Evolutionary conservation across 2,888 invertebrate species (phyloP).

Genomic region (Rhagonycha lutea): DNA sequence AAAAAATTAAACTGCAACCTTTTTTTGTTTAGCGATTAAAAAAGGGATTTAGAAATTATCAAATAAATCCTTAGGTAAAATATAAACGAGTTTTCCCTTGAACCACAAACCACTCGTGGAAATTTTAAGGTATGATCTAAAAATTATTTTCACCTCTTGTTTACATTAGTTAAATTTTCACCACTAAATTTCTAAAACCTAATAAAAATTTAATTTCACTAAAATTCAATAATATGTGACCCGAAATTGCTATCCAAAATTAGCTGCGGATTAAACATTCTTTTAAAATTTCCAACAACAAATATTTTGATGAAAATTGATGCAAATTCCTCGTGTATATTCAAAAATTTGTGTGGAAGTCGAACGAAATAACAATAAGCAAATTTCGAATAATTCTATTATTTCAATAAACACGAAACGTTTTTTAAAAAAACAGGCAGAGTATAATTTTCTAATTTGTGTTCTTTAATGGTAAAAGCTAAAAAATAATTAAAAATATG

Average conservation of each 20-base stretch:
- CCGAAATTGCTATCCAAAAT: neutral
- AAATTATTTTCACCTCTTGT: neutral
- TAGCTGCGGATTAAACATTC: neutral
- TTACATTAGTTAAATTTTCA: no score
- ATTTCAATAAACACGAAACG: neutral
- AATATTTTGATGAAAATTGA: neutral
- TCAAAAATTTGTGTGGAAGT: neutral
- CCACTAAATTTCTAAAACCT: neutral
- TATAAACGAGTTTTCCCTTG: no score
- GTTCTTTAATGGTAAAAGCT: neutral
- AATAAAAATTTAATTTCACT: neutral
- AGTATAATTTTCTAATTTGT: neutral
- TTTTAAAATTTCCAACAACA: neutral
- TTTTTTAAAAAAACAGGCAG: neutral
- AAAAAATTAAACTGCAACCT: no score
- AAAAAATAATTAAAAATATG: neutral
- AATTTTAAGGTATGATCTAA: no score
- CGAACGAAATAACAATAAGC: neutral
- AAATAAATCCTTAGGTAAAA: no score
- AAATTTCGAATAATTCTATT: neutral
- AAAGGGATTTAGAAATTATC: no score
- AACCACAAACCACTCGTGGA: no score
- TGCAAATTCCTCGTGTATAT: neutral
- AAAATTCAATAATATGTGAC: neutral
- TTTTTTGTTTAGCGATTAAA: no score